Base-by-base conservation (phyloP, 2,888 invertebrate genomes). In the Idaea straminata region DNA sequence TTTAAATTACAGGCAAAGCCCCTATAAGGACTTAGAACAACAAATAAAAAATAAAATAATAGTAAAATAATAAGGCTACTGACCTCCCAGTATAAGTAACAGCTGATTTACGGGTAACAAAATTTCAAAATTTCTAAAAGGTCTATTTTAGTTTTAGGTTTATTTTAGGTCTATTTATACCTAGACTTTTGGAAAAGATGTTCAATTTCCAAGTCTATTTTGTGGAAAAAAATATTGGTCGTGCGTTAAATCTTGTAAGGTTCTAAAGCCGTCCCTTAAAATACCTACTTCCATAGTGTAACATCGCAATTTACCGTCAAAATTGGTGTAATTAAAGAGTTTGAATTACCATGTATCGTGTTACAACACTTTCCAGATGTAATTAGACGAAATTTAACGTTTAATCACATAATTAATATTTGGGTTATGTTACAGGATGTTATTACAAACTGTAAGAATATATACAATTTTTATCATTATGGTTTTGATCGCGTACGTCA, bases 311-410 rank as follows among this genome's bases (percentile, higher is more conserved):
- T 74, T 72, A 72, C 71, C 68, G 66, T 68, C 59, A 63, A 76
- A 71, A 77, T 75, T 64, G 69, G 67, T 65, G 72, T 66, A 72
- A 74, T 76, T 70, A 72, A 75, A 73, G 63, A 64, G 63, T 64
- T 72, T 74, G 68, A 69, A 74, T 73, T 70, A 72, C 63, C 59
- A n/a, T 63, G 64, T 64, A 59, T 59, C 59, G 6, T 13, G 59
- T 59, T 59, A 10, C 59, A 34, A 34, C 59, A 59, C 59, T 34
- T 16, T 25, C 3, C 59, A 15, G 25, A 15, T 59, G 34, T 10
- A 59, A 25, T 59, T 25, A 59, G 16, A 34, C 34, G 10, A 47
- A 47, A 47, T 47, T 47, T 47, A 13, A 47, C 13, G 47, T 47
- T 59, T 59, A 59, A 59, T 59, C 34, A 25, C 34, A 25, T 59